Base-by-base conservation (phyloP, 2,888 invertebrate genomes). In the Acleris laterana region DNA sequence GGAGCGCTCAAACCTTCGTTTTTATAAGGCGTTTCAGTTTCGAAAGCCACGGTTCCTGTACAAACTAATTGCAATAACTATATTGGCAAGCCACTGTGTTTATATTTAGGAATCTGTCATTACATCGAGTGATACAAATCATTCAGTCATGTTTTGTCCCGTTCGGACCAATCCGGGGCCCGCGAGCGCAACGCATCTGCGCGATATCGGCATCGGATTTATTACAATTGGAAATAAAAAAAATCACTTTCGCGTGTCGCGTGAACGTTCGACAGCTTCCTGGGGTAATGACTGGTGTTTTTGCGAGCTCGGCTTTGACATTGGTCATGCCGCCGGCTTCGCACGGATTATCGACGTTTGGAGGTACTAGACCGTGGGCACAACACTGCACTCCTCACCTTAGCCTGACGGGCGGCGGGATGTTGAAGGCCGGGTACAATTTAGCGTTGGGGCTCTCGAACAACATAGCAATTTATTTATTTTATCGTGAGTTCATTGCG, bases 401-500 rank as follows among this genome's bases (percentile, higher is more conserved):
- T 84, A 93, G 88, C 84, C 93, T 86, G 70, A 95, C 94, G 75
- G 96, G 95, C 84, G 95, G 95, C 80, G 95, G 95, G 84, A 95
- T 95, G 88, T 94, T 95, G 89, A 95, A 96, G 78, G 93, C 92
- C 77, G 95, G 94, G 87, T 94, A 95, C 86, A 95, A 94, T 90
- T 95, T 93, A 88, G 95, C 95, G 82, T 94, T 94, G 82, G 95
- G 95, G 93, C 94, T 95, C 90, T 96, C 96, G 88, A 95, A 96
- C 88, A 96, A 92, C 95, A 95, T 95, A 86, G 88, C 87, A 87
- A 82, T 78, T 83, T 81, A 83, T 83, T 82, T 80, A 77, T 81
- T 86, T 85, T 17, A 89, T 88, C 87, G 88, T 85, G 89, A 81
- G 83, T 82, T 81, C 85, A 83, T 89, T 84, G 88, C 63, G 77